Conservation (phyloP, 2,113 vertebrate genomes). For the Chaetodon auriga region DNA sequence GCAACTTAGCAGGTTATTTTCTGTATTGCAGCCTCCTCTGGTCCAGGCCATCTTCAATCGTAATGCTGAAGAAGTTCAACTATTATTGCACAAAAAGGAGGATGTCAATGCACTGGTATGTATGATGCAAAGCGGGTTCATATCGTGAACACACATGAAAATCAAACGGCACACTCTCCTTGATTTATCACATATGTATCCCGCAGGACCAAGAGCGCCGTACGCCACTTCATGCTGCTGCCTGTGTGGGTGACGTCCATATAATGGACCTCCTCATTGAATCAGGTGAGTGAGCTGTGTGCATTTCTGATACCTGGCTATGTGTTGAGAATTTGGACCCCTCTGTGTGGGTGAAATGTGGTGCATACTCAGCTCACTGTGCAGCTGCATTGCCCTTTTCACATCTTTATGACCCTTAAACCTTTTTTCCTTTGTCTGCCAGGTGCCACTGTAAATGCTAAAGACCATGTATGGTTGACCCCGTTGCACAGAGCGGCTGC, state of each 20-base stretch:
- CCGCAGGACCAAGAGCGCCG: constrained; percentile 95
- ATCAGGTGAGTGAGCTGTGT: constrained; percentile 87
- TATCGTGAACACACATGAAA: background rate
- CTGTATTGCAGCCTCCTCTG: constrained; percentile 90
- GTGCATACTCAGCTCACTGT: background rate
- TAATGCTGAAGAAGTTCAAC: constrained; percentile 95
- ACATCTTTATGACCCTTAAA: background rate
- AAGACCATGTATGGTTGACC: constrained; percentile 96
- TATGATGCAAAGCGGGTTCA: background rate
- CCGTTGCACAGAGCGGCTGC: constrained; percentile 95
- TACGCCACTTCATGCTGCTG: constrained; percentile 97
- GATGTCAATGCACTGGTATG: constrained; percentile 96
- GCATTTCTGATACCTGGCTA: background rate
- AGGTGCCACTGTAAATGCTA: constrained; percentile 97
- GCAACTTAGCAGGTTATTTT: constrained; percentile 6
- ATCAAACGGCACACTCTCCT: background rate
- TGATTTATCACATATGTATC: background rate
- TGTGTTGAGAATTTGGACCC: background rate
- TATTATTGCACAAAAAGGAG: constrained; percentile 95
- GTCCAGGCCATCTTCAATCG: constrained; percentile 99
- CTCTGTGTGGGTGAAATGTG: background rate
- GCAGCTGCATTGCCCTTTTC: background rate
- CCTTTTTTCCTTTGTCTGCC: background rate
- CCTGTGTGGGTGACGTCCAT: constrained; percentile 94
- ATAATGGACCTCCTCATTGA: constrained; percentile 97